phyloP scores from a whole-genome alignment of 2,888 invertebrate species.

The Nemoura dubitans region DNA sequence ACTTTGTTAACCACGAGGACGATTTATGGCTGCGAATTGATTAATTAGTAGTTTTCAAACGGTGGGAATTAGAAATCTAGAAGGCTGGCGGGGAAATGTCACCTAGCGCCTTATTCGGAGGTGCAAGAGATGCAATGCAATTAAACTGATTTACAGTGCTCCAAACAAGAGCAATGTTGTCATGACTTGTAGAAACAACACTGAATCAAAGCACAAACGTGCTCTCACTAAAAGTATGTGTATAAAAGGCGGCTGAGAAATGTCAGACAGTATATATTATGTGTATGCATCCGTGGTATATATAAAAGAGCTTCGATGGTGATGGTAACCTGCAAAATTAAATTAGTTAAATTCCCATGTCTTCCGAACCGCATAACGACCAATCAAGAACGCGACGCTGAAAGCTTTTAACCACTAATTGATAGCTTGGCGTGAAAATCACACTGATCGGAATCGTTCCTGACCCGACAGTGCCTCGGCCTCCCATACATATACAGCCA shows the following conservation, averaged over 20 bases:
- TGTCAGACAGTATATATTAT: too few relatives aligned
- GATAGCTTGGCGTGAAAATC: neutral
- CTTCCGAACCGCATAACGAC: too few relatives aligned
- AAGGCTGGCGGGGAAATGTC: neutral
- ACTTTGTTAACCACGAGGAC: neutral
- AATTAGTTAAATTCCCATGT: too few relatives aligned
- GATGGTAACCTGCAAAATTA: too few relatives aligned
- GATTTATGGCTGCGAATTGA: neutral
- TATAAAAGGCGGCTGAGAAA: neutral
- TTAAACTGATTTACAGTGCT: neutral
- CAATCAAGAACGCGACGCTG: too few relatives aligned
- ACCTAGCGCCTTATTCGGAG: neutral
- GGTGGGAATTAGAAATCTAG: slow-evolving; percentile 1
- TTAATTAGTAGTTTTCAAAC: neutral
- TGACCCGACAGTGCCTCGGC: neutral
- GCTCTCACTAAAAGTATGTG: neutral
- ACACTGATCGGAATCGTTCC: neutral
- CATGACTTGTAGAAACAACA: neutral
- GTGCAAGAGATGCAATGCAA: neutral
- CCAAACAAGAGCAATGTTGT: neutral
- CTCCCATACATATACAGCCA: neutral
- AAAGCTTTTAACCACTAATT: neutral
- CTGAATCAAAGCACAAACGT: neutral
- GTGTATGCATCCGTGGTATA: too few relatives aligned
- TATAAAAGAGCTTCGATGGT: too few relatives aligned